Evolutionary conservation across 2,797 vertebrate genomes (phyloP), one percentile per base, ranked within the genome.

Genomic region (Microctenopoma lineatum): DNA sequence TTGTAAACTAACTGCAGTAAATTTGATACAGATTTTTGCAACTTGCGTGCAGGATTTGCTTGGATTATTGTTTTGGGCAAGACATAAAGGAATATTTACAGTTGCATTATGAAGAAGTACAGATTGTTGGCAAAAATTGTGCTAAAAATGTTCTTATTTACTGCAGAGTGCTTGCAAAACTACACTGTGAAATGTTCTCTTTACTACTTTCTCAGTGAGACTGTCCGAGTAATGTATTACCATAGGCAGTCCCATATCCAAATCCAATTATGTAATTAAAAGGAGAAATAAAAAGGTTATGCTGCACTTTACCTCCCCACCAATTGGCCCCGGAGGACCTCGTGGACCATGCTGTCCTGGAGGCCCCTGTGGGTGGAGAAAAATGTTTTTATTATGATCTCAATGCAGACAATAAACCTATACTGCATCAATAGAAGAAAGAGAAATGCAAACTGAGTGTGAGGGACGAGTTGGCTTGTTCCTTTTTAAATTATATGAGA

Each of bases 341-440:
- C 92, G 89, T 39, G 96, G 96, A 9, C 97, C 97, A 12, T 90
- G 93, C 32, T 94, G 94, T 80, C 97, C 97, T 7, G 96, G 96
- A 26, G 95, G 96, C 15, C 97, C 97, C 97, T 98, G 87, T 27
- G 38, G 71, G 88, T 70, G 88, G 39, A 87, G 38, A 87, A 79
- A 76, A 58, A 75, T 32, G 29, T 32, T 59, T 76, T 70, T 6
- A 79, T 69, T 36, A 72, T 41, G 32, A 70, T 57, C n/a, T 50
- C 34, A 52, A 38, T 9, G 18, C 52, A 55, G 55, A 72, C 27
- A 61, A 34, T n/a, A 55, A 58, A 7, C 16, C 63, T 34, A 57
- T 32, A 29, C 21, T 1, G 27, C 29, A 66, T 70, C 54, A 34
- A 68, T 58, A 70, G 83, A 77, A 61, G 46, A 68, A 55, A 75